A percentile compares a stretch with the other conserved stretches of the same genome.
Conservation (phyloP, 2,888 invertebrate species). For the Myopa tessellatipennis region DNA sequence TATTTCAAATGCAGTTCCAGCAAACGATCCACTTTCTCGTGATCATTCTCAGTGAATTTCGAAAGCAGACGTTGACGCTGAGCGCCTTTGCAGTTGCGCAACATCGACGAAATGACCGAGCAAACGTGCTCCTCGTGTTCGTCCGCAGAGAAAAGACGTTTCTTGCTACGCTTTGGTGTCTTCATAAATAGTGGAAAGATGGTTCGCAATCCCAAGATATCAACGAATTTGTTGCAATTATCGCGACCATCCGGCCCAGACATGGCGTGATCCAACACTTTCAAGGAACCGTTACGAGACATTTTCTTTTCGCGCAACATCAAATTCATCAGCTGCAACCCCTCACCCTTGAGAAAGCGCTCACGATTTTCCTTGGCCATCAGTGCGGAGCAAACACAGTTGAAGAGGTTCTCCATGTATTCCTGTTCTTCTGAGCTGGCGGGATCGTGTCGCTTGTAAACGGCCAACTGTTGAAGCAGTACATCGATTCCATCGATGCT, state of each 20-base stretch:
- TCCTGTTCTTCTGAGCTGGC: constrained; percentile 92
- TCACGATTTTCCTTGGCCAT: constrained; percentile 90
- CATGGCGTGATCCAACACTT: constrained; percentile 97
- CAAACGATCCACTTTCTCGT: constrained; percentile 96
- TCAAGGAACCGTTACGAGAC: constrained; percentile 94
- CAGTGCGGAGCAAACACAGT: constrained; percentile 92
- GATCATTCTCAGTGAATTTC: constrained; percentile 98
- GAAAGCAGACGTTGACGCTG: constrained; percentile 90
- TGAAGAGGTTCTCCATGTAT: constrained; percentile 98
- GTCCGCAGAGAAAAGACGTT: constrained; percentile 82
- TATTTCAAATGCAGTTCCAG: constrained; percentile 98
- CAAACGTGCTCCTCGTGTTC: constrained; percentile 96
- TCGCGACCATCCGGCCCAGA: constrained; percentile 93
- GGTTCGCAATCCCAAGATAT: constrained; percentile 94
- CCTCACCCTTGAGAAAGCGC: constrained; percentile 92
- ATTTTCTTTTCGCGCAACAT: constrained; percentile 98
- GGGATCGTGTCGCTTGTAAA: constrained; percentile 96
- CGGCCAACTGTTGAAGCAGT: constrained; percentile 91
- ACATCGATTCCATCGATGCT: constrained; percentile 94
- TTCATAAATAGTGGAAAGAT: constrained; percentile 99
- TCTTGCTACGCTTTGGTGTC: constrained; percentile 88
- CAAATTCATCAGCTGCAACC: constrained; percentile 98
- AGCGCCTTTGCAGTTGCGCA: constrained; percentile 90
- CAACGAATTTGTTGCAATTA: constrained; percentile 97
- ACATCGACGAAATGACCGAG: constrained; percentile 92